Percentiles rank a stretch among this genome's conserved stretches.
Evolutionary conservation across 2,888 invertebrate genomes (phyloP).

Genomic region (Phortica magna): DNA sequence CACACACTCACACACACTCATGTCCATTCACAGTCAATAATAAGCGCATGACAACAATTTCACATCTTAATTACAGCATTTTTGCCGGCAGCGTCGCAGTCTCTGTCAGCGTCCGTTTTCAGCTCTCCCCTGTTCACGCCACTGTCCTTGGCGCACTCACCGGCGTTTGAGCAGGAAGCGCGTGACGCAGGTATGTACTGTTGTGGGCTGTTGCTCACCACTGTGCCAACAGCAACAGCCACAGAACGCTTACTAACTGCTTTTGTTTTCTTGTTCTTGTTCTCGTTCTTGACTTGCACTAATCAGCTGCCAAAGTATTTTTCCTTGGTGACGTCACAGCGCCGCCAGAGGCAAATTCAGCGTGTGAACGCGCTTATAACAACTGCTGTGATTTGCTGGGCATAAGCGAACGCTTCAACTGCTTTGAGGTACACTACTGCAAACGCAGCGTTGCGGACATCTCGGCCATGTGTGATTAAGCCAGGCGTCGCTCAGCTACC

Average conservation of each 20-base stretch:
- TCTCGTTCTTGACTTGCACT: conserved; percentile 59
- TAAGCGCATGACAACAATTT: conserved; percentile 7
- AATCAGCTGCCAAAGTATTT: conserved; percentile 9
- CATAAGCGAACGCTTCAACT: conserved; percentile 79
- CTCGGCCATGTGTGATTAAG: conserved; percentile 45
- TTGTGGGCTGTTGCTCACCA: not conserved
- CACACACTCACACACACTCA: conserved; percentile 32
- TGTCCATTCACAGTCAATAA: conserved; percentile 26
- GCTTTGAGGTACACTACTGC: conserved; percentile 85
- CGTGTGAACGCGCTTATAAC: conserved; percentile 85
- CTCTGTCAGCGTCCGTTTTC: not conserved
- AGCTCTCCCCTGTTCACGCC: not conserved
- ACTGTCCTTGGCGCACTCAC: not conserved
- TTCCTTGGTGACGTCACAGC: not conserved
- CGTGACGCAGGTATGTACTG: not conserved
- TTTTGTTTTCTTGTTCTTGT: conserved; percentile 47
- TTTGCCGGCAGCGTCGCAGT: not conserved
- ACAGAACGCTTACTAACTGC: conserved; percentile 47
- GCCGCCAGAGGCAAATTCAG: not conserved
- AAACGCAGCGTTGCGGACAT: conserved; percentile 49
- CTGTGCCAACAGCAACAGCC: conserved; percentile 11
- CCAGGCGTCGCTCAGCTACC: not conserved
- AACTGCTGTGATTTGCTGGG: conserved; percentile 82
- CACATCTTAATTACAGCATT: conserved; percentile 12
- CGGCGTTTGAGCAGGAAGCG: not conserved